Conservation (phyloP, 2,113 vertebrate genomes). For the Pongo abelii region DNA sequence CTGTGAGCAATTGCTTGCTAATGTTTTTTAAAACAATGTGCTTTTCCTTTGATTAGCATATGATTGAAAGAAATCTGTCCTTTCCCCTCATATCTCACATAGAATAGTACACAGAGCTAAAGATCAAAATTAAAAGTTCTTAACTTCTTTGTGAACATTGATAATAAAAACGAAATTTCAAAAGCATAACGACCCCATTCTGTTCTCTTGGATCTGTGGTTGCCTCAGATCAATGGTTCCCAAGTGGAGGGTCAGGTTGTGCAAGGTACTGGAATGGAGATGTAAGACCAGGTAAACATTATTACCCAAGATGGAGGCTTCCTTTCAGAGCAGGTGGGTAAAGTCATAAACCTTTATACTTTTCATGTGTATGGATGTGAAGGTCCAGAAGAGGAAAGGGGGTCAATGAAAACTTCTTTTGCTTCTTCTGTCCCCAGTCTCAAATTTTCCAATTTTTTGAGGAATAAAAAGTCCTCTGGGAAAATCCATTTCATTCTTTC, state of each 20-base stretch:
- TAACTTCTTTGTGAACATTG: slow-evolving; percentile 11
- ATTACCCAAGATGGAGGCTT: neutral
- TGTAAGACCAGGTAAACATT: neutral
- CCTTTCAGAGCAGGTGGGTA: slow-evolving; percentile 1
- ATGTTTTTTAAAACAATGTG: neutral
- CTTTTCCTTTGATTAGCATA: slow-evolving; percentile 8
- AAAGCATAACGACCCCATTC: slow-evolving; percentile 12
- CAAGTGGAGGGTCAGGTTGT: neutral
- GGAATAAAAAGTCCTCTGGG: slow-evolving; percentile 40
- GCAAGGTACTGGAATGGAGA: neutral
- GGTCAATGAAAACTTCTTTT: neutral
- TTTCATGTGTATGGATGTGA: neutral
- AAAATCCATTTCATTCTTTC: slow-evolving; percentile 26
- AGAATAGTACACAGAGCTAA: neutral
- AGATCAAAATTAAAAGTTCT: neutral
- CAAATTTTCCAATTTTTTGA: slow-evolving; percentile 6
- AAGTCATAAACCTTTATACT: neutral
- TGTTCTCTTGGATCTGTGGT: neutral
- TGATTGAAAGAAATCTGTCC: slow-evolving; percentile 26
- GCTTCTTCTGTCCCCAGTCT: neutral
- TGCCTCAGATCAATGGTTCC: neutral
- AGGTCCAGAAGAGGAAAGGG: slow-evolving; percentile 12
- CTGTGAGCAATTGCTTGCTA: neutral
- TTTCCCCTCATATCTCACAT: neutral
- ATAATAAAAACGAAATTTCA: slow-evolving; percentile 37